phyloP scores from a whole-genome alignment of 2,888 invertebrate species.

The Nycteola revayana region DNA sequence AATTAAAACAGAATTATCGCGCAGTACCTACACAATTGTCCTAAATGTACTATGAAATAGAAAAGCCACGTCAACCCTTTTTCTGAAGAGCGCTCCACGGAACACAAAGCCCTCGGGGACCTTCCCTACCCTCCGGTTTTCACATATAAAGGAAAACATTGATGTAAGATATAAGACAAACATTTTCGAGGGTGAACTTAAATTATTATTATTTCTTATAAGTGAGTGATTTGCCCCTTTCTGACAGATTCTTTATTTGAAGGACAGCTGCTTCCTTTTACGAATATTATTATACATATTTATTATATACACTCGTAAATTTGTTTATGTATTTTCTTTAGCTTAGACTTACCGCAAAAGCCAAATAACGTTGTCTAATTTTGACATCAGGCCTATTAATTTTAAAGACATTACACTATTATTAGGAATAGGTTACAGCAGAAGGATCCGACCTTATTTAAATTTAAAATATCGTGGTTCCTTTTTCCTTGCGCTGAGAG shows the following conservation, averaged over 20 bases:
- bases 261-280: conserved; percentile 15
- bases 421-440: too few relatives aligned
- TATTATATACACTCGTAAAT: too few relatives aligned
- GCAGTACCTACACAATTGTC: conserved; percentile 21
- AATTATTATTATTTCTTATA: conserved; percentile 54
- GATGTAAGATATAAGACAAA: conserved; percentile 55
- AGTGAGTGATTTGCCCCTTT: conserved; percentile 39
- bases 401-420: too few relatives aligned
- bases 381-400: conserved; percentile 3
- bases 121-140: conserved; percentile 47
- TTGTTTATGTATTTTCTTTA: too few relatives aligned
- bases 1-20: conserved; percentile 44
- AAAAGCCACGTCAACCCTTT: conserved; percentile 60
- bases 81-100: conserved; percentile 36
- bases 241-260: conserved; percentile 36
- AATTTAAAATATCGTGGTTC: too few relatives aligned
- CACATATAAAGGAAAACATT: conserved; percentile 63
- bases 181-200: conserved; percentile 45
- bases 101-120: conserved; percentile 50
- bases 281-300: too few relatives aligned
- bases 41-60: conserved; percentile 22
- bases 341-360: too few relatives aligned
- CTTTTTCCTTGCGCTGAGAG: too few relatives aligned
- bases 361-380: conserved; percentile 25
- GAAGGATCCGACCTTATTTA: too few relatives aligned